Conservation (phyloP, 2,113 vertebrate species). For the Calidris pygmaea region DNA sequence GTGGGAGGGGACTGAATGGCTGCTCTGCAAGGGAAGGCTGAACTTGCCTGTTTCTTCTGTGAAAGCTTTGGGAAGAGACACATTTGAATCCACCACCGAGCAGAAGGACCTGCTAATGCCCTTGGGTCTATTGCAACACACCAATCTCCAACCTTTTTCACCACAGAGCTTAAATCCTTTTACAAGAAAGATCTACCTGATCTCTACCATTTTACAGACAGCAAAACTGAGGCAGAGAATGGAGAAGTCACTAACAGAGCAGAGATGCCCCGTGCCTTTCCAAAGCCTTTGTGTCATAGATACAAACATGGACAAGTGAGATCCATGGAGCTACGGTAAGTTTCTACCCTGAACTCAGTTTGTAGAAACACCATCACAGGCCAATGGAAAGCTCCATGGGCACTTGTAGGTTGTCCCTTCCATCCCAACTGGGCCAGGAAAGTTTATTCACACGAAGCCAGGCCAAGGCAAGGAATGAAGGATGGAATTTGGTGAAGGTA, state of each 20-base stretch:
- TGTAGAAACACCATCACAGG: rapidly evolving
- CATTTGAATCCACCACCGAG: background rate
- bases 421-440: rapidly evolving
- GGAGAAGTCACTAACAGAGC: background rate
- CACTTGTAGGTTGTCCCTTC: background rate
- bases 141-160: background rate
- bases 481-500: background rate
- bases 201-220: background rate
- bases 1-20: background rate
- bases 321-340: background rate
- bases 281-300: background rate
- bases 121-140: background rate
- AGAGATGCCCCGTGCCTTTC: rapidly evolving
- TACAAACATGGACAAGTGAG: background rate
- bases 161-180: background rate
- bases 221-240: background rate
- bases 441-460: background rate
- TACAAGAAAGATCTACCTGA: background rate
- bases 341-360: background rate
- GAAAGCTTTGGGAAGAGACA: background rate
- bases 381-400: rapidly evolving
- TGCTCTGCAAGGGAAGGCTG: background rate
- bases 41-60: background rate
- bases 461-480: background rate
- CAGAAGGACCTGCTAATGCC: background rate